phyloP scores from a whole-genome alignment of 1,140 invertebrate species.

The Tetragonula clypearis region DNA sequence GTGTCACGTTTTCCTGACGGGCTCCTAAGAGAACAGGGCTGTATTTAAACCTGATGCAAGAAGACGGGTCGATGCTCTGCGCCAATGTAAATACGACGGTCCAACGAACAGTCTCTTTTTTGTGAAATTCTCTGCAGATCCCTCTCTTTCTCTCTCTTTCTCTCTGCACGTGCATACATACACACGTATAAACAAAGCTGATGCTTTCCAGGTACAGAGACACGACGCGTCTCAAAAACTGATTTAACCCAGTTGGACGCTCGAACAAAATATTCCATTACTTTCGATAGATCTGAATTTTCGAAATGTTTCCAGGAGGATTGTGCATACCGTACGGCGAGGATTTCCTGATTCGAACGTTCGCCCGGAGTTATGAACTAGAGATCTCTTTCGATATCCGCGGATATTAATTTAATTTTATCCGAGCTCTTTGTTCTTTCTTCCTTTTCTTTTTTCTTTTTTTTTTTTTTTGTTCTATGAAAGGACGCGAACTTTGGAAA shows the following conservation, averaged over 20 bases:
- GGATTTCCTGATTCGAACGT: not conserved
- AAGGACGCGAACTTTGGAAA: not conserved
- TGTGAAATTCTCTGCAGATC: conserved; percentile 10
- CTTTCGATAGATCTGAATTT: not conserved
- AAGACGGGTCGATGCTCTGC: conserved; percentile 34
- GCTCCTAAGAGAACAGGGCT: conserved; percentile 31
- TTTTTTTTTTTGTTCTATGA: not conserved
- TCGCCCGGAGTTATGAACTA: conserved; percentile 19
- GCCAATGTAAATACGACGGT: conserved; percentile 22
- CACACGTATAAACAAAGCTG: not conserved
- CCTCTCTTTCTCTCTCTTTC: not conserved
- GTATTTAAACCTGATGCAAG: conserved; percentile 36
- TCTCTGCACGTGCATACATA: not conserved
- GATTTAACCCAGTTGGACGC: not conserved
- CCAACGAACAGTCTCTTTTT: not conserved
- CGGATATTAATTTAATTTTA: conserved; percentile 47
- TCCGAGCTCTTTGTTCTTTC: conserved; percentile 27
- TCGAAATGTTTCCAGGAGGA: no score
- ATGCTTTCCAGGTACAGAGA: not conserved
- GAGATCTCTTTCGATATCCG: conserved; percentile 3
- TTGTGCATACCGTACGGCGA: not conserved
- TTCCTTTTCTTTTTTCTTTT: no score
- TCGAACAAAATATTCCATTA: conserved; percentile 16
- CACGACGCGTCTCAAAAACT: not conserved
- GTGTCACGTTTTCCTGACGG: conserved; percentile 32